These are phyloP conservation scores for Mastomys coucha DNA, from an alignment of 2,113 vertebrate species.

Conservation along the genomic window DNA sequence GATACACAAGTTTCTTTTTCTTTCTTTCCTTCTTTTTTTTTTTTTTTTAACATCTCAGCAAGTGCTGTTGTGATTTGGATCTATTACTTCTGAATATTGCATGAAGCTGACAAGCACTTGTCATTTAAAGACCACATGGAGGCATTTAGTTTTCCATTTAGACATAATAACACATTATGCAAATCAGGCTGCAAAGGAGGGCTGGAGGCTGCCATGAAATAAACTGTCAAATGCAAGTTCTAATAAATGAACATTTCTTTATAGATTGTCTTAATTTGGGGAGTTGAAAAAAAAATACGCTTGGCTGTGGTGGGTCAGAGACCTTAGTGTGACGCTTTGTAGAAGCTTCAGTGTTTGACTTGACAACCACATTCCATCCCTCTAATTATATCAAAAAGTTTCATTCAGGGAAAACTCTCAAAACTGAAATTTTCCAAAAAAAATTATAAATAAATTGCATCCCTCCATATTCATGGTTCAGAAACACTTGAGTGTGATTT, in stretches of 20 bases:
- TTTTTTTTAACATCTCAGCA: slow-evolving; percentile 84
- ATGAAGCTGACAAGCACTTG: slow-evolving; percentile 92
- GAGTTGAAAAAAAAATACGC: slow-evolving; percentile 85
- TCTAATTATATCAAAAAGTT: not conserved
- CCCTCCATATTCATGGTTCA: not conserved
- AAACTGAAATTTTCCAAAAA: slow-evolving; percentile 44
- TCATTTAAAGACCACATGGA: slow-evolving; percentile 93
- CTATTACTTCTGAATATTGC: slow-evolving; percentile 92
- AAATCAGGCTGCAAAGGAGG: slow-evolving; percentile 90
- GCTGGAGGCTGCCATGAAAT: slow-evolving; percentile 90
- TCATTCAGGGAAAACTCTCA: slow-evolving; percentile 34
- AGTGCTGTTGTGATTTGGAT: slow-evolving; percentile 89
- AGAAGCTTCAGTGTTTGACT: slow-evolving; percentile 67
- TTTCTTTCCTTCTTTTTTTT: slow-evolving; percentile 63
- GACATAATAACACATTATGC: slow-evolving; percentile 94
- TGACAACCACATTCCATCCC: slow-evolving; percentile 70
- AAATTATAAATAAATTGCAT: slow-evolving; percentile 9
- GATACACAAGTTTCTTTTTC: slow-evolving; percentile 84
- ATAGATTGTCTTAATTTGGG: slow-evolving; percentile 89
- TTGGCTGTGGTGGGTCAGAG: slow-evolving; percentile 69
- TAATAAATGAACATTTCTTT: slow-evolving; percentile 92
- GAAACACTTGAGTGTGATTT: not conserved
- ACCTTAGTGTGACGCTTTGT: slow-evolving; percentile 60
- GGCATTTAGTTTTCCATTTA: slow-evolving; percentile 93
- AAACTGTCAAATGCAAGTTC: slow-evolving; percentile 91